Evolutionary conservation across 2,113 vertebrate species (phyloP).

Genomic region (Leuciscus idus): DNA sequence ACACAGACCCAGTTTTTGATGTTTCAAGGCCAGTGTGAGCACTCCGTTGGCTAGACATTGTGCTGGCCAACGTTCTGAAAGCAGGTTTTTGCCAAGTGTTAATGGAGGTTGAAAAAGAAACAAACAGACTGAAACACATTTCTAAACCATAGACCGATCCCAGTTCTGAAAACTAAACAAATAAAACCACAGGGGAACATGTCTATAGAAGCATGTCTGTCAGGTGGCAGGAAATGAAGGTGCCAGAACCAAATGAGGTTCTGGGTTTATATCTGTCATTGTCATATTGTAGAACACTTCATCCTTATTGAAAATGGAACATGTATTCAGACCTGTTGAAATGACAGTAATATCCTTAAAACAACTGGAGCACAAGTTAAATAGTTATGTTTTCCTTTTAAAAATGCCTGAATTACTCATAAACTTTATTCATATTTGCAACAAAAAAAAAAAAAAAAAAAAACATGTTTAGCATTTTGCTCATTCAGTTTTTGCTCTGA

Average conservation of each 20-base stretch:
- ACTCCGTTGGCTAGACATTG: constrained; percentile 57
- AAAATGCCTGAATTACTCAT: too few relatives aligned
- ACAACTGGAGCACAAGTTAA: background rate
- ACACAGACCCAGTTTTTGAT: constrained; percentile 53
- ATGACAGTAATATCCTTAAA: background rate
- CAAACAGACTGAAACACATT: constrained; percentile 64
- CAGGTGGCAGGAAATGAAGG: constrained; percentile 35
- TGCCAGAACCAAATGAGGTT: constrained; percentile 15
- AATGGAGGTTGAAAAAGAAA: constrained; percentile 69
- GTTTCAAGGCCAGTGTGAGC: constrained; percentile 50
- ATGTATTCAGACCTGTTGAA: background rate
- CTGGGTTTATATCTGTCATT: background rate
- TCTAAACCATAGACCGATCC: constrained; percentile 59
- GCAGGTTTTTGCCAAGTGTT: constrained; percentile 69
- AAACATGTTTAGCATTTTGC: background rate
- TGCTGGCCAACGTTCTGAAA: constrained; percentile 55
- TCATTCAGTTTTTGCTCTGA: background rate
- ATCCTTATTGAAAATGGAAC: background rate
- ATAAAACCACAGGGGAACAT: background rate
- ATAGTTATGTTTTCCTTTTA: background rate
- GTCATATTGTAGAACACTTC: background rate
- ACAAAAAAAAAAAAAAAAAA: too few relatives aligned
- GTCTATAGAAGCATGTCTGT: constrained; percentile 37
- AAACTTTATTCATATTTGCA: too few relatives aligned
- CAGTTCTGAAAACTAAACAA: constrained; percentile 52